Base-by-base conservation (phyloP, 2,113 vertebrate genomes). In the Aplodontia rufa region DNA sequence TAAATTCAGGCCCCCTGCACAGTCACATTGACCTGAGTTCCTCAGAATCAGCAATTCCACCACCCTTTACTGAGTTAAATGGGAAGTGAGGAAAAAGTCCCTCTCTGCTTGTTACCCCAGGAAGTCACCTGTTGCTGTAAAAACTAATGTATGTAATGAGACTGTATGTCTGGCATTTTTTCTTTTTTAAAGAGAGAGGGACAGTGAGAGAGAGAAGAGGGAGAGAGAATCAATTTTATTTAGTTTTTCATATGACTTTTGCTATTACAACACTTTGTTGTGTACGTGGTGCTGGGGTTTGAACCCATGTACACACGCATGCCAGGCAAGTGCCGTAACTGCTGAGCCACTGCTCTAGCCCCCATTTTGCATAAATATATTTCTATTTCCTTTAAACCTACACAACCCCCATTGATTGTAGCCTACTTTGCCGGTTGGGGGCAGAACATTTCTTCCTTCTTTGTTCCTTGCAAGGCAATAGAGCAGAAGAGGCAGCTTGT, bases 41-140 rank as follows among this genome's bases (percentile, higher is more conserved):
- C 24, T 45, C 32, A 1, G 32, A 45, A 13, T 42, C 13, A 78
- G 81, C 22, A 3, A 2, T 60, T 35, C 66, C 37, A 47, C 51
- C 66, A 35, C 3, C 35, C 26, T 51, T 71, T 71, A 32, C 37
- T 53, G 30, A 71, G 30, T 79, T 37, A 66, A 30, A 47, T 28
- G 16, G 76, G n/a, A 87, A 85, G 40, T 20, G 42, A 94, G 7
- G 26, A 26, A 37, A 32, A 92, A 55, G 28, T 4, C 71, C 32
- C 49, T 60, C 45, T 42, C 47, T 22, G 0, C 40, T 53, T 80
- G 74, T 37, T 28, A 82, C 60, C 76, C 42, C 14, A 47, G 37
- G 47, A 94, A 79, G 40, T 93, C 62, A 93, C 28, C 76, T 60
- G 17, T 64, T 93, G 64, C 64, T 42, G 19, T 91, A n/a, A 84